Evolutionary conservation across 2,888 invertebrate species (phyloP).

Genomic region (Aleiodes leptofemur): DNA sequence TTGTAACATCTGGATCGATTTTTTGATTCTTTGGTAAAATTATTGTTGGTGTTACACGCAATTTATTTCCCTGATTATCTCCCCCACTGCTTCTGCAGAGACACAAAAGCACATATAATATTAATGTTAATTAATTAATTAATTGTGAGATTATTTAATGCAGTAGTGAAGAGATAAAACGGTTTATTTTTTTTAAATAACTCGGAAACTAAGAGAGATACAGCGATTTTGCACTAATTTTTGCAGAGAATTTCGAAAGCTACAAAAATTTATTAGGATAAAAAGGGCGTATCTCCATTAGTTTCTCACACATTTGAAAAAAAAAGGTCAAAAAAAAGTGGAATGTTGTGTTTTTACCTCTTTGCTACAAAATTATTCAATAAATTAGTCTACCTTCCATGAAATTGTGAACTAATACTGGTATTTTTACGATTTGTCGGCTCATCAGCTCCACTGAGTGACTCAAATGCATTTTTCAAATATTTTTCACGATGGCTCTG

Average conservation of each 20-base stretch:
- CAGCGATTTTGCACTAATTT: no score
- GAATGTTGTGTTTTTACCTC: no score
- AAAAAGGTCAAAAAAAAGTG: no score
- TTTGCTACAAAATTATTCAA: not conserved
- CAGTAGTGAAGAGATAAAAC: no score
- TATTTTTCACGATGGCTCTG: constrained; percentile 78
- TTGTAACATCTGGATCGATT: constrained; percentile 81
- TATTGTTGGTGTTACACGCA: constrained; percentile 77
- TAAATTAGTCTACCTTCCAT: constrained; percentile 67
- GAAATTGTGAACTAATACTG: constrained; percentile 75
- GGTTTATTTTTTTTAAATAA: no score
- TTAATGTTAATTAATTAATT: no score
- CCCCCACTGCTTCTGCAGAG: constrained; percentile 55
- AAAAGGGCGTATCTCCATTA: no score
- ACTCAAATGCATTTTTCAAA: constrained; percentile 83
- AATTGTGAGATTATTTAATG: no score
- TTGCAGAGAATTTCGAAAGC: no score
- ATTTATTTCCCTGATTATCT: constrained; percentile 71
- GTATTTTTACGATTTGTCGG: constrained; percentile 68
- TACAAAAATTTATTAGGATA: no score
- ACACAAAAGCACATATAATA: not conserved
- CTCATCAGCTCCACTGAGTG: constrained; percentile 82
- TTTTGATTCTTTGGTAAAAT: constrained; percentile 78
- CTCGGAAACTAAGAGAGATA: no score
- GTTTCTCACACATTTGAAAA: no score